Percentiles rank a stretch among this genome's conserved stretches.
Conservation (phyloP, 1,140 invertebrate genomes). For the Drosophila willistoni region DNA sequence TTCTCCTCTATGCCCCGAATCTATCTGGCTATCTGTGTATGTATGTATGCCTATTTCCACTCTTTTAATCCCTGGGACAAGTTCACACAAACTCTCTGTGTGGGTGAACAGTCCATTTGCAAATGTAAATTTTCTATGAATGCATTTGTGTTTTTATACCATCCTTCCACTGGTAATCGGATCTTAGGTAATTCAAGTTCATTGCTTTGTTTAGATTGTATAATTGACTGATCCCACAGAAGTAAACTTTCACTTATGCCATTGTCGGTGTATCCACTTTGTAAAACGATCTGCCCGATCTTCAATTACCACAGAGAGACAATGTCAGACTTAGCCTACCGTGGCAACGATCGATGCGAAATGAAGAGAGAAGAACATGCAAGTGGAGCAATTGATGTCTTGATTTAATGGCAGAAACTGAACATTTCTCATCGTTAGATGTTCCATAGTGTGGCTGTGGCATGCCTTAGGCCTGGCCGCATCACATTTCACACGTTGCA, state of each 20-base stretch:
- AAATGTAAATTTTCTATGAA: conserved; percentile 50
- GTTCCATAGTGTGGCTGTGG: neutral
- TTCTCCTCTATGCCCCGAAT: neutral
- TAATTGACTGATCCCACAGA: conserved; percentile 47
- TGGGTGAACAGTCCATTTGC: conserved; percentile 28
- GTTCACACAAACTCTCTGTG: conserved; percentile 18
- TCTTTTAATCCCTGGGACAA: conserved; percentile 26
- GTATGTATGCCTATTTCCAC: conserved; percentile 14
- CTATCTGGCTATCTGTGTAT: neutral
- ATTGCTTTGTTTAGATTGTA: conserved; percentile 50
- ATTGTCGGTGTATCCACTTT: conserved; percentile 10
- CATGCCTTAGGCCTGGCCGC: conserved; percentile 19
- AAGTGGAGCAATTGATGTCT: neutral
- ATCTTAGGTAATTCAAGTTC: conserved; percentile 60
- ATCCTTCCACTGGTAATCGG: conserved; percentile 43
- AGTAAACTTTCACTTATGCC: conserved; percentile 48
- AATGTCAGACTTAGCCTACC: neutral
- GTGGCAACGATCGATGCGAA: neutral
- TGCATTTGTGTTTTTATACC: conserved; percentile 57
- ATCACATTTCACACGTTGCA: conserved; percentile 39
- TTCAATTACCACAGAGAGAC: conserved; percentile 24
- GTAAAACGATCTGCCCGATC: conserved; percentile 15
- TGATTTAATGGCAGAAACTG: neutral
- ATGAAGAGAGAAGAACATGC: too few relatives aligned
- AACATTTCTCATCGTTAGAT: neutral